Evolutionary conservation across 1,140 invertebrate species (phyloP), one percentile per base, ranked within the genome.

Genomic region (Metopolophium dirhodum): DNA sequence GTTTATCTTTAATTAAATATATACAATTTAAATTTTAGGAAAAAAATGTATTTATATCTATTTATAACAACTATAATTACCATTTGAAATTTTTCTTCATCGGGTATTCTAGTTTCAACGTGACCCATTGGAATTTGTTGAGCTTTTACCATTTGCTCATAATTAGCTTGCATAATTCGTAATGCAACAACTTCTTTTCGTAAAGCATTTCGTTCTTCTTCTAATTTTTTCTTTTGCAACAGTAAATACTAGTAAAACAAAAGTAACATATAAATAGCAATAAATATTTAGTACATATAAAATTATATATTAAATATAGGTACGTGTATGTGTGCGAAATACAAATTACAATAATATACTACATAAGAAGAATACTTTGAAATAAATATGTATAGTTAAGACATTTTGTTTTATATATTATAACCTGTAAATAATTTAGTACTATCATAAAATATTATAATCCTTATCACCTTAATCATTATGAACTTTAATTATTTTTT

Each of bases 61-160:
- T 77, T 68, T 77, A 35, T 18, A 77, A 77, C 14, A n/a, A 95
- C 96, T 96, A 35, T 45, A 37, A 68, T 61, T 96, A 99, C 98
- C 95, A 99, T 98, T 97, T 98, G 97, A 96, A 99, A 99, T 95
- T 99, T 99, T 77, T 98, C 97, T 95, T 99, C 98, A 95, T 99
- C 98, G 0, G 98, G 98, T 51, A 99, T 96, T 94, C 98, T 96
- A 94, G 97, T 97, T 95, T 98, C 97, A 91, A 97, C 97, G 22
- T 98, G 97, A 1, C 97, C 97, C 4, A 98, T 98, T 94, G 98
- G 97, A n/a, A 97, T 97, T 95, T 99, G 98, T 95, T 99, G 98
- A 45, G 98, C 98, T 95, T 98, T 98, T 11, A 99, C 98, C 95
- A 99, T 99, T 95, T 98, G 98, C 95, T 99, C 98, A 95, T 99